phyloP scores from a whole-genome alignment of 2,888 invertebrate genomes.

The Lithosia quadra region DNA sequence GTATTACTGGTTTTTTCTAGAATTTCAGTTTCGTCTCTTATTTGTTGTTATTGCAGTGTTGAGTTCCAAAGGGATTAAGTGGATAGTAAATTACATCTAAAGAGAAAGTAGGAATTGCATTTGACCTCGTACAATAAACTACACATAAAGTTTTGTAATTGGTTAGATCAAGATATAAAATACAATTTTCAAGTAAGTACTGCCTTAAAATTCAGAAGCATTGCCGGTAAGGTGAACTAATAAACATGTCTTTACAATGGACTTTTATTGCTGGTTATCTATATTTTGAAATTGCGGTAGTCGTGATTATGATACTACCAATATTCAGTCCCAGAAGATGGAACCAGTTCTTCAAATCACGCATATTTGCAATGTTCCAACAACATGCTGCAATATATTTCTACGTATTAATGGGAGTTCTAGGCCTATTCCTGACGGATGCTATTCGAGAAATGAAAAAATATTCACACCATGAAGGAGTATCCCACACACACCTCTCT shows the following conservation, averaged over 20 bases:
- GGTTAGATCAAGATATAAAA: neutral
- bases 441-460: conserved; percentile 91
- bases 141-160: too few relatives aligned
- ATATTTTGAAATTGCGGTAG: conserved; percentile 89
- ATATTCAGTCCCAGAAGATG: conserved; percentile 92
- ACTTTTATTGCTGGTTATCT: conserved; percentile 91
- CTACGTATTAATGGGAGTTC: conserved; percentile 85
- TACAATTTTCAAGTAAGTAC: neutral
- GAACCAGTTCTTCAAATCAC: conserved; percentile 91
- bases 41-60: neutral
- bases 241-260: conserved; percentile 93
- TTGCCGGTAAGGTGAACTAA: conserved; percentile 10
- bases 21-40: too few relatives aligned
- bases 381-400: conserved; percentile 90
- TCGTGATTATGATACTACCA: conserved; percentile 89
- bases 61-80: neutral
- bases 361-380: conserved; percentile 88
- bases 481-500: conserved; percentile 79
- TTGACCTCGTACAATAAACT: neutral
- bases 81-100: neutral
- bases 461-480: conserved; percentile 84
- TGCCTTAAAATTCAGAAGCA: neutral
- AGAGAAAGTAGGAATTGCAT: neutral
- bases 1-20: too few relatives aligned
- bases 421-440: conserved; percentile 90